A percentile compares a stretch with the other conserved stretches of the same genome.
These are phyloP conservation scores for Ptychobarbus kaznakovi DNA, from an alignment of 2,797 vertebrate genomes.

Conservation along the genomic window DNA sequence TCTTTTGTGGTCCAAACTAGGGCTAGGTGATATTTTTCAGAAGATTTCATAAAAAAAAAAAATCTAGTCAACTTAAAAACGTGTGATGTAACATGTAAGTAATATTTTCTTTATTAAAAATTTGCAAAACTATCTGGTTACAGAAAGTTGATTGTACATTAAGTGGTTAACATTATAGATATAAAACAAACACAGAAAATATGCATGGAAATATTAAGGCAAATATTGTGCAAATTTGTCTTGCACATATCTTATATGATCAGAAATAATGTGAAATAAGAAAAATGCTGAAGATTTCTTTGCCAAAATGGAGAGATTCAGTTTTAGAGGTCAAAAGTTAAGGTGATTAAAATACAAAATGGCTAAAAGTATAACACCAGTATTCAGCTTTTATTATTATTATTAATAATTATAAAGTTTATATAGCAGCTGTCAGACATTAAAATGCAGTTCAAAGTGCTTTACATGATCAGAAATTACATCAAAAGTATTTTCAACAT, in stretches of 20 bases:
- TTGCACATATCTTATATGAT: background rate
- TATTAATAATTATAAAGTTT: background rate
- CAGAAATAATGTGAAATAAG: background rate
- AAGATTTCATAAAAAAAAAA: too few species aligned
- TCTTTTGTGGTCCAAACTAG: background rate
- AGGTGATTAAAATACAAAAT: background rate
- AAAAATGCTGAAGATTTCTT: background rate
- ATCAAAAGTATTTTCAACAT: background rate
- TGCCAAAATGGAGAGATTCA: background rate
- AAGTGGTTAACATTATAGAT: background rate
- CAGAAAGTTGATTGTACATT: background rate
- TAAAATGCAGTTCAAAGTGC: background rate
- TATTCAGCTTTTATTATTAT: background rate
- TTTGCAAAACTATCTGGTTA: too few species aligned
- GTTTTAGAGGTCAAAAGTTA: background rate
- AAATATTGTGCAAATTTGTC: background rate
- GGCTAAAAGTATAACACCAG: background rate
- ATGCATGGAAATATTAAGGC: background rate
- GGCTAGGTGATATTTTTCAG: background rate
- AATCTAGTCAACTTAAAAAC: background rate
- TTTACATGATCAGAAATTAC: background rate
- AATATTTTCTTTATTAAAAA: background rate
- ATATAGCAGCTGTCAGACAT: background rate
- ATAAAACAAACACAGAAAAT: background rate
- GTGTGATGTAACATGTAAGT: background rate